These are phyloP conservation scores for Apis cerana DNA, from an alignment of 1,140 invertebrate genomes.

Conservation along the genomic window DNA sequence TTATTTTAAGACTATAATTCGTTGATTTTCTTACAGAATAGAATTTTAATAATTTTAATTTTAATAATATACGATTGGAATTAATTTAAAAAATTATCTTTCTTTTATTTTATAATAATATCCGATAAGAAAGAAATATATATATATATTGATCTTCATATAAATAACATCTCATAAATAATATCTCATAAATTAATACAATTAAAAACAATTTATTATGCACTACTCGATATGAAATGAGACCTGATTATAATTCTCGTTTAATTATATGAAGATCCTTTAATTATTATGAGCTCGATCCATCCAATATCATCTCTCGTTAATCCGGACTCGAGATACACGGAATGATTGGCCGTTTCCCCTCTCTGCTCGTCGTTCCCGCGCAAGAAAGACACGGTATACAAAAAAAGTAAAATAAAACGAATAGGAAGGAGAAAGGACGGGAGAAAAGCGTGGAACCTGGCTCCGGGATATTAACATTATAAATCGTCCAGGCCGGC, in stretches of 20 bases:
- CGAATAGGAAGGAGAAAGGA: neutral
- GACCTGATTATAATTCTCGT: neutral
- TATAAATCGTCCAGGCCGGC: slow-evolving; percentile 79
- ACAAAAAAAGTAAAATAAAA: slow-evolving; percentile 19
- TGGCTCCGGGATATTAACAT: slow-evolving; percentile 77
- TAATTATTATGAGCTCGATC: slow-evolving; percentile 15
- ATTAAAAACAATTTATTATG: neutral
- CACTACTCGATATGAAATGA: neutral
- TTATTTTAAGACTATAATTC: neutral
- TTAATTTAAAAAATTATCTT: neutral
- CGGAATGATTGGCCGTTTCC: slow-evolving; percentile 23
- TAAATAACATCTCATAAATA: neutral
- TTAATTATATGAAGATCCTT: slow-evolving; percentile 26
- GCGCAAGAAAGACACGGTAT: neutral
- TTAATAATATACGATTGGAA: neutral
- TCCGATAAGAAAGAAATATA: too few relatives aligned
- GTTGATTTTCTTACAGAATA: neutral
- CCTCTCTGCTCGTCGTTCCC: neutral
- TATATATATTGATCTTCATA: neutral
- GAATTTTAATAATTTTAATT: neutral
- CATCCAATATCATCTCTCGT: slow-evolving; percentile 25
- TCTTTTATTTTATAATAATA: neutral
- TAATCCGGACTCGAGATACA: slow-evolving; percentile 31
- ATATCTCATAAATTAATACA: neutral
- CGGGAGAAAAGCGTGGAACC: slow-evolving; percentile 44